A percentile compares a stretch with the other conserved stretches of the same genome.
phyloP scores from a whole-genome alignment of 2,113 vertebrate species.

The Todiramphus saurophagus region DNA sequence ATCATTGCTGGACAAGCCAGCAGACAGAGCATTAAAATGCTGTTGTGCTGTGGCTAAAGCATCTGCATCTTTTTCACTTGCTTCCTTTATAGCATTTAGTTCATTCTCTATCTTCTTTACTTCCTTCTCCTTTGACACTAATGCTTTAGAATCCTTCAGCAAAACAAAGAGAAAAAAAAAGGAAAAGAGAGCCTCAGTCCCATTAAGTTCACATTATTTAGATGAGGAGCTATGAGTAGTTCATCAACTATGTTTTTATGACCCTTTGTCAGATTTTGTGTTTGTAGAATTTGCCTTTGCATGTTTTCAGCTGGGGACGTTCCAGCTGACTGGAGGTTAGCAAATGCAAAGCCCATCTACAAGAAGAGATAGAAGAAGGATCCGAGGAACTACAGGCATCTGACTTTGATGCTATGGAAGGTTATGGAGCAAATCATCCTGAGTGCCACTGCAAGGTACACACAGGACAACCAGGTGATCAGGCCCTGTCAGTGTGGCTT shows the following conservation, averaged over 20 bases:
- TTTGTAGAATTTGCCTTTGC: background rate
- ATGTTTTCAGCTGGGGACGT: background rate
- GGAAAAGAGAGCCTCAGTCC: background rate
- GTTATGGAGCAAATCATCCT: background rate
- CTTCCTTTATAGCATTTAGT: conserved; percentile 78
- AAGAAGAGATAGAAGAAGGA: background rate
- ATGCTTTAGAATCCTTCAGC: conserved; percentile 84
- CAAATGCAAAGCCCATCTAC: background rate
- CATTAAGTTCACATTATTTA: background rate
- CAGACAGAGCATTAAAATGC: conserved; percentile 88
- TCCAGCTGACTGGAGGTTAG: background rate
- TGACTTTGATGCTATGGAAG: background rate
- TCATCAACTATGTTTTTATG: background rate
- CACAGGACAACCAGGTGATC: background rate
- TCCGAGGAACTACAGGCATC: background rate
- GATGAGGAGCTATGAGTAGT: background rate
- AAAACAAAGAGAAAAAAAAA: background rate
- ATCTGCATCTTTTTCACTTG: conserved; percentile 75
- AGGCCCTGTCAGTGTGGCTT: background rate
- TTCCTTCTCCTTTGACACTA: conserved; percentile 85
- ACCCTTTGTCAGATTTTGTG: background rate
- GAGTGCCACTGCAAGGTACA: background rate
- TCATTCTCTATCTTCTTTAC: conserved; percentile 76
- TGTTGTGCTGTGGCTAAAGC: conserved; percentile 84
- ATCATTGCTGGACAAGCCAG: conserved; percentile 88